Evolutionary conservation across 2,113 vertebrate genomes (phyloP), one percentile per base, ranked within the genome.

Genomic region (Triplophysa rosa): DNA sequence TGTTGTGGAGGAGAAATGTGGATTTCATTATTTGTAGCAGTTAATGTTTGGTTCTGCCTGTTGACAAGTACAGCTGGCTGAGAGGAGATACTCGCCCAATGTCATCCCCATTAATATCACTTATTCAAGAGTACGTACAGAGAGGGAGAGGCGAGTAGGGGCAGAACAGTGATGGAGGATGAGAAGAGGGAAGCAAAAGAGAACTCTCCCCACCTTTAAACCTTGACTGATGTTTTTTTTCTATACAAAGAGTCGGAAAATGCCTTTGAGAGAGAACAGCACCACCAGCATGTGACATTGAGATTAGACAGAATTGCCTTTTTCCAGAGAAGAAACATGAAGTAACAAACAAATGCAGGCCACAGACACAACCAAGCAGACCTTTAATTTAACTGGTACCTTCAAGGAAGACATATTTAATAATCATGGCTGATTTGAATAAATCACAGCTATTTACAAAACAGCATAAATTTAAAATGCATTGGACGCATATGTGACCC

Each of bases 11-110:
- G 54, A 63, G 68, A 72, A 80, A 72, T 72, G 67, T 80, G 78
- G 67, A 72, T 80, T 80, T 80, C 67, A 80, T 80, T 71, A 80
- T 80, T 71, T 80, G 67, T 80, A 65, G 59, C 45, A 37, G 78
- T 72, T 80, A 80, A 80, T 80, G 78, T 72, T 65, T 42, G 49
- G 58, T 80, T 72, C 78, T 80, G 67, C 19, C 62, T 52, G 56
- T 64, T 80, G 68, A 54, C 68, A 71, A 68, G 19, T 8, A 72
- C 78, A 71, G 68, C 67, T 72, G 67, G 21, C 59, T 56, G 68
- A 72, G 78, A 71, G 67, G 78, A 80, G 78, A 80, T 80, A 80
- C 78, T 71, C 59, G 23, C 52, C 42, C 68, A 71, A 56, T 71
- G 45, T 71, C 78, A 72, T 64, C 67, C 58, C 58, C 78, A 80